Base-by-base conservation (phyloP, 2,888 invertebrate genomes). In the Chaitophorus viminalis region DNA sequence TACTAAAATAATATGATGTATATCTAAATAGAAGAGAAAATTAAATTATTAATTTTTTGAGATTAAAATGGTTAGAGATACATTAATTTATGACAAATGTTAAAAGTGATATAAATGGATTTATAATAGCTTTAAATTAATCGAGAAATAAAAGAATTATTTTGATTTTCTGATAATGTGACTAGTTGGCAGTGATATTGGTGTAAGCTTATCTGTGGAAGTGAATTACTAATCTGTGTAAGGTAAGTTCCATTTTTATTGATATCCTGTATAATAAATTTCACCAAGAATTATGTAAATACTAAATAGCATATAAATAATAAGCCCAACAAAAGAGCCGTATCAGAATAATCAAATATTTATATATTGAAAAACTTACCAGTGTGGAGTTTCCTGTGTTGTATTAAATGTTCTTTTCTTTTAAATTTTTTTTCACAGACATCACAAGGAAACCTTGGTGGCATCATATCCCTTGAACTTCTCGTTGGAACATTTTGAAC, bases 341-440 rank as follows among this genome's bases (percentile, higher is more conserved):
- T 46, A 46, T 46, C 14, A 2, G 2, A 9, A 46, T 9, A 1
- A 11, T 46, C 18, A 60, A 39, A 21, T 36, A 52, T 36, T 60
- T 36, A 74, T 74, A n/a, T 21, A 6, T 31, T 54, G 36, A 0
- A 46, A 36, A 6, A 82, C 87, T 72, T 86, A 11, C 94, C 94
- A 0, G 94, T 93, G 90, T 95, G 95, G 2, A 94, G 91, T 90
- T 94, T 94, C 2, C 94, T 92, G 90, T 95, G 95, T 89, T 95
- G 95, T 89, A 94, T 94, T 0, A 95, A 91, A 90, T 95, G 94
- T 90, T 95, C 95, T 90, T 94, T 94, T 89, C 95, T 92, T 90
- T 94, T 94, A 90, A 95, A 95, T 0, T 93, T 93, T 89, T 94
- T 94, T 11, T 92, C 92, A 90, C 95, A 95, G 29, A 93, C 92